Evolutionary conservation across 2,797 vertebrate genomes (phyloP).

Genomic region (Sternarchorhynchus goeldii): DNA sequence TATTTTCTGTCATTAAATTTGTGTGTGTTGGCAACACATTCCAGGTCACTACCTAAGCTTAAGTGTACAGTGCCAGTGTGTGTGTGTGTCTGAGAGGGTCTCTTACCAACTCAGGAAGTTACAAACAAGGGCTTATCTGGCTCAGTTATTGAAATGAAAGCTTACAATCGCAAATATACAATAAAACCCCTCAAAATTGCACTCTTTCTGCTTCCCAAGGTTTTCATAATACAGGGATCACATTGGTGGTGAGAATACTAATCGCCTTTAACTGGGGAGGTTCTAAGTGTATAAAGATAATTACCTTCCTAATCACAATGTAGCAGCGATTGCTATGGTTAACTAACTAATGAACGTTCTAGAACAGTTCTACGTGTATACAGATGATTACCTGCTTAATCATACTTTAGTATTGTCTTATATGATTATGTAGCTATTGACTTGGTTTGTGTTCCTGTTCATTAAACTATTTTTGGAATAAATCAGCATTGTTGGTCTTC

Average conservation of each 20-base stretch:
- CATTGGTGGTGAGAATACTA: too few relatives aligned
- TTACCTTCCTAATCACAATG: too few relatives aligned
- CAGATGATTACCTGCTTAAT: neutral
- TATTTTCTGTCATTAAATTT: neutral
- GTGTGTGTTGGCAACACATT: conserved; percentile 11
- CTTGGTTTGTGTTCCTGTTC: neutral
- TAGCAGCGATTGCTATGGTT: neutral
- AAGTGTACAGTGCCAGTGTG: neutral
- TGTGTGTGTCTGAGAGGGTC: neutral
- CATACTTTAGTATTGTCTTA: neutral
- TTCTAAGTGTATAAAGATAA: neutral
- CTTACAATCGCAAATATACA: neutral
- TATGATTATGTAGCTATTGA: neutral
- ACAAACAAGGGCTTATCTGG: conserved; percentile 57
- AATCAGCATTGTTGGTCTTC: neutral
- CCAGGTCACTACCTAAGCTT: neutral
- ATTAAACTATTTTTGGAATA: neutral
- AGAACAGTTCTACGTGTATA: neutral
- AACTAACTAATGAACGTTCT: neutral
- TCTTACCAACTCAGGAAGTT: conserved; percentile 56
- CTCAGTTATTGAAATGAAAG: neutral
- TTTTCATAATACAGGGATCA: neutral
- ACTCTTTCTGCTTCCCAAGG: neutral
- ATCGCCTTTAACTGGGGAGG: too few relatives aligned
- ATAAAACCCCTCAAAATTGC: too few relatives aligned